phyloP scores from a whole-genome alignment of 2,797 vertebrate genomes.

The Halcyon badia region DNA sequence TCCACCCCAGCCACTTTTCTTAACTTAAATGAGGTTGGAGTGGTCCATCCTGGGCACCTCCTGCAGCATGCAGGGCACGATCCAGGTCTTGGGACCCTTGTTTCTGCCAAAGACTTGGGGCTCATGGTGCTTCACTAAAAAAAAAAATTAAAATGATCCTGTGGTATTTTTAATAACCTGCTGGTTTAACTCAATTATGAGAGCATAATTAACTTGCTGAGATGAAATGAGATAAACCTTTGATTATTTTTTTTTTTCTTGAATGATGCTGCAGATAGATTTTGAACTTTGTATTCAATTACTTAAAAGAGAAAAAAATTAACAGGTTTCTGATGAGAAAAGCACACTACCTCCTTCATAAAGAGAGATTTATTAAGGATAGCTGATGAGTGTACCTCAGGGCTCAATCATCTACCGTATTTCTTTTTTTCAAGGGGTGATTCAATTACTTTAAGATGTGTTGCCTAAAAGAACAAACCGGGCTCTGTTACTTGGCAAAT shows the following conservation, averaged over 20 bases:
- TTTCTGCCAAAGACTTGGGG: not conserved
- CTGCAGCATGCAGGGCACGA: not conserved
- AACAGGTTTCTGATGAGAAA: slow-evolving; percentile 69
- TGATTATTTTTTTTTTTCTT: slow-evolving; percentile 37
- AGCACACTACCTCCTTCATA: slow-evolving; percentile 55
- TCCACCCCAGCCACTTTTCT: not conserved
- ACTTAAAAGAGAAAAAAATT: slow-evolving; percentile 64
- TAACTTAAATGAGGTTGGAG: too few species aligned
- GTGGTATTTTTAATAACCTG: slow-evolving; percentile 63
- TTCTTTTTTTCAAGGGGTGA: slow-evolving; percentile 61
- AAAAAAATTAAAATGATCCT: not conserved
- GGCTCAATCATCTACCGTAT: slow-evolving; percentile 64
- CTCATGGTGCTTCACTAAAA: not conserved
- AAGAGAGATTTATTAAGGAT: slow-evolving; percentile 69
- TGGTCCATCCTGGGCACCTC: not conserved
- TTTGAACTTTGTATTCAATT: slow-evolving; percentile 67
- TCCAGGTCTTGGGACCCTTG: not conserved
- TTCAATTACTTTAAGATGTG: slow-evolving; percentile 72
- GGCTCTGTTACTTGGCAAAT: slow-evolving; percentile 66
- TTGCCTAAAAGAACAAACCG: slow-evolving; percentile 66
- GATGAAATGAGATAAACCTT: slow-evolving; percentile 70
- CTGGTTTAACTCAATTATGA: slow-evolving; percentile 62
- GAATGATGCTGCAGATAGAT: slow-evolving; percentile 56
- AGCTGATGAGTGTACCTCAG: slow-evolving; percentile 23
- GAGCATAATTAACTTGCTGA: slow-evolving; percentile 64